Percentiles rank a stretch among this genome's conserved stretches.
Evolutionary conservation across 2,888 invertebrate species (phyloP).

Genomic region (Buathra laborator): DNA sequence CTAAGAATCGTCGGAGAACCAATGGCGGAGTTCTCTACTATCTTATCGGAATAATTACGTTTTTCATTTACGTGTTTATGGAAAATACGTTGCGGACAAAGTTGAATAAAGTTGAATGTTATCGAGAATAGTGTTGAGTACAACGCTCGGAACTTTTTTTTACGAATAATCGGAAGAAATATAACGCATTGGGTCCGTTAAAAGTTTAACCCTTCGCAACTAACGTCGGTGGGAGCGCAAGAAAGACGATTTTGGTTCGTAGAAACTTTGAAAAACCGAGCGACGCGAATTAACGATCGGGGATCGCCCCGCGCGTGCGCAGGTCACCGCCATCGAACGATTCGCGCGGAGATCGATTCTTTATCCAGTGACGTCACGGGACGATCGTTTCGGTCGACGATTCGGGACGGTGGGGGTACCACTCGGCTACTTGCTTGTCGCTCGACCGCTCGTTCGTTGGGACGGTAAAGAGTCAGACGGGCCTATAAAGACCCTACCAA

Average conservation of each 20-base stretch:
- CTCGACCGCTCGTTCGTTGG: slow-evolving; percentile 69
- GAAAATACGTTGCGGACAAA: no score
- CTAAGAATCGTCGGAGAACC: not conserved
- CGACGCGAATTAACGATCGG: not conserved
- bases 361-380: slow-evolving; percentile 74
- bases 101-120: no score
- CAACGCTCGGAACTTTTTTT: no score
- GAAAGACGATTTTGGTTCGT: not conserved
- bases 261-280: not conserved
- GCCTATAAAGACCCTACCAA: slow-evolving; percentile 74
- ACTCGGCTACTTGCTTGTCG: slow-evolving; percentile 15
- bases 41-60: not conserved
- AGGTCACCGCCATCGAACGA: not conserved
- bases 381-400: not conserved
- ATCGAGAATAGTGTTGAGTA: no score
- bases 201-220: no score
- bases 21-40: not conserved
- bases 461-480: slow-evolving; percentile 50
- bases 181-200: not conserved
- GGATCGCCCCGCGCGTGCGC: not conserved
- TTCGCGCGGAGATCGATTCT: slow-evolving; percentile 13
- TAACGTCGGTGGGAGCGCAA: no score
- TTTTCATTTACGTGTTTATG: not conserved
- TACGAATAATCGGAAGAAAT: not conserved
- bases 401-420: slow-evolving; percentile 51